Base-by-base conservation (phyloP, 1,140 invertebrate species). In the Sarcophaga bullata region DNA sequence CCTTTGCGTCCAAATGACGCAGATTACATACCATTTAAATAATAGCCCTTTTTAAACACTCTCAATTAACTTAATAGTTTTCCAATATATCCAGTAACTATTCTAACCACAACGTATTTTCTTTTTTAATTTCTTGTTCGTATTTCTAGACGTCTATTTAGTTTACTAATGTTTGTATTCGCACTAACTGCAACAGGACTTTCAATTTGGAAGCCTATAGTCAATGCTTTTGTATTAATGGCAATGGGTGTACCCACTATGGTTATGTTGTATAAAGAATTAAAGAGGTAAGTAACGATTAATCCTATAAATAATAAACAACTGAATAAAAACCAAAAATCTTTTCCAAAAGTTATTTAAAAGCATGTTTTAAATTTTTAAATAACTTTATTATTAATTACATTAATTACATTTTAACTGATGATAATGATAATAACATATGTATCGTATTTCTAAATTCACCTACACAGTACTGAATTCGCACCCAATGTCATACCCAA, bases 141-240 rank as follows among this genome's bases (percentile, higher is more conserved):
- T 76, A 13, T 85, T 91, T 92, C 81, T 87, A 93, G 92, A 84
- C 91, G 91, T 85, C 84, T 88, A 81, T 90, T 93, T 80, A 92
- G 92, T 72, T 88, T 92, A 83, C 92, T 92, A 84, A 91, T 92
- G 76, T 87, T 92, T 15, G 84, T 92, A 19, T 90, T 94, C 17
- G 93, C 94, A 10, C 84, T 95, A 17, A 83, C 93, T 9, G 94
- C 92, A 5, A 95, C 95, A 7, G 93, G 92, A 10, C 91, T 95
- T 82, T 92, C 94, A 11, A 91, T 95, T 82, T 92, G 95, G 89
- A 93, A 95, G 89, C 95, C 95, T 6, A 93, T 93, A 50, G 91
- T 95, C 68, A 96, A 96, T 91, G 94, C 95, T 54, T 95, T 96
- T 89, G 95, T 94, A 46, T 90, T 96, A 62, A 96, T 96, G 94